A percentile compares a stretch with the other conserved stretches of the same genome.
Evolutionary conservation across 2,113 vertebrate species (phyloP).

Genomic region (Aegotheles bennettii): DNA sequence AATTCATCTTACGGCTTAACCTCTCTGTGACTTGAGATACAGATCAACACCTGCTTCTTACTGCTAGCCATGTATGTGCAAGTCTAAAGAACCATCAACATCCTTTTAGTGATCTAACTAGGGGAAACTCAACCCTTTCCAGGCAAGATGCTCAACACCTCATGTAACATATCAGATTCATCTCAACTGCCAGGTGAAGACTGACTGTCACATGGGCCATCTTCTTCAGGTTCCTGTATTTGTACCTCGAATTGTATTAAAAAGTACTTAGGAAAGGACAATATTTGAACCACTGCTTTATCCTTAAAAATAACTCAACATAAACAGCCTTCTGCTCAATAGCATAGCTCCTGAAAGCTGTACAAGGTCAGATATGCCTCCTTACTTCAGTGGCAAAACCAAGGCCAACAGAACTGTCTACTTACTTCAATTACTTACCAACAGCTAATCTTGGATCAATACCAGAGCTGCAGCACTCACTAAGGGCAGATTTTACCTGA

Average conservation of each 20-base stretch:
- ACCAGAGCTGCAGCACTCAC: not conserved
- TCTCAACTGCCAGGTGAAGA: not conserved
- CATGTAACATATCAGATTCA: not conserved
- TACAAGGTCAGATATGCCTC: not conserved
- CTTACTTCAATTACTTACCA: not conserved
- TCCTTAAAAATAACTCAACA: not conserved
- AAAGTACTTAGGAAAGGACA: not conserved
- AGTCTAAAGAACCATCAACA: not conserved
- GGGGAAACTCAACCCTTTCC: not conserved
- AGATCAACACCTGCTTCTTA: not conserved
- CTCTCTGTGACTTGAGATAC: not conserved
- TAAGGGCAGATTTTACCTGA: not conserved
- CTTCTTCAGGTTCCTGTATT: not conserved
- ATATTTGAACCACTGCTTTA: not conserved
- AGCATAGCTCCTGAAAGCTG: not conserved
- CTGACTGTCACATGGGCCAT: accelerated
- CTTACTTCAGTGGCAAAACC: not conserved
- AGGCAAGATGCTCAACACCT: not conserved
- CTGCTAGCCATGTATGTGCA: not conserved
- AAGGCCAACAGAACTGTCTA: not conserved
- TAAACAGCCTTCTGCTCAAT: not conserved
- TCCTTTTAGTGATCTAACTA: accelerated
- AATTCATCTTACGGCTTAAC: not conserved
- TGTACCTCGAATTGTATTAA: not conserved
- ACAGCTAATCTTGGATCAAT: not conserved